Base-by-base conservation (phyloP, 2,113 vertebrate species). In the Thryonomys swinderianus region DNA sequence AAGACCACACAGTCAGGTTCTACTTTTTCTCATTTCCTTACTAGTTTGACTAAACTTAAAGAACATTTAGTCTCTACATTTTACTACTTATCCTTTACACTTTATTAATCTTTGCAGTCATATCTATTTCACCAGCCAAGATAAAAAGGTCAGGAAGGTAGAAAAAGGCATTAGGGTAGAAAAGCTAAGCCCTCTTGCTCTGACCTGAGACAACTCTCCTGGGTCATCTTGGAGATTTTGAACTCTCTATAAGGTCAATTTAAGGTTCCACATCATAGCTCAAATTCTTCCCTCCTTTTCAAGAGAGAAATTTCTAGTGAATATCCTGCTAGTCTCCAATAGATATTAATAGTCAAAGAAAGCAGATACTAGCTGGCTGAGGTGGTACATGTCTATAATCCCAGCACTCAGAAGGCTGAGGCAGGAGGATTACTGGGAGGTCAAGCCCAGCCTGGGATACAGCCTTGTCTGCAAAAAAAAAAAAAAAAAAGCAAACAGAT, bases 1-100 rank as follows among this genome's bases (percentile, higher is more conserved):
- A 30, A 79, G 48, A 23, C 21, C n/a, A n/a, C 55, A 62, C 11
- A 25, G 27, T 67, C 61, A 53, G 37, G 61, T 45, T 53, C 57
- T 76, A 27, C 13, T 95, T 59, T 74, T 85, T 42, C 87, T 95
- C 59, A 21, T 51, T 69, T 86, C 48, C 81, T 91, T 25, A 20
- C 2, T 25, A 48, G 17, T 34, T 62, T 61, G 14, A 37, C 69
- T 48, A 88, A 91, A 16, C 32, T 76, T 74, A 61, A 85, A 79
- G 42, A 67, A 13, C 7, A 53, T 51, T 57, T 64, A 83, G 82
- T 45, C 83, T 79, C 10, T 91, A 10, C 27, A 13, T 48, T 53
- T 81, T 76, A 48, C 5, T 34, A 25, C 21, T 64, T 57, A 51
- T 34, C 51, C 30, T 23, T 40, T 53, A 37, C 34, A 67, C 51